Evolutionary conservation across 2,888 invertebrate species (phyloP).

Genomic region (Protula sp.): DNA sequence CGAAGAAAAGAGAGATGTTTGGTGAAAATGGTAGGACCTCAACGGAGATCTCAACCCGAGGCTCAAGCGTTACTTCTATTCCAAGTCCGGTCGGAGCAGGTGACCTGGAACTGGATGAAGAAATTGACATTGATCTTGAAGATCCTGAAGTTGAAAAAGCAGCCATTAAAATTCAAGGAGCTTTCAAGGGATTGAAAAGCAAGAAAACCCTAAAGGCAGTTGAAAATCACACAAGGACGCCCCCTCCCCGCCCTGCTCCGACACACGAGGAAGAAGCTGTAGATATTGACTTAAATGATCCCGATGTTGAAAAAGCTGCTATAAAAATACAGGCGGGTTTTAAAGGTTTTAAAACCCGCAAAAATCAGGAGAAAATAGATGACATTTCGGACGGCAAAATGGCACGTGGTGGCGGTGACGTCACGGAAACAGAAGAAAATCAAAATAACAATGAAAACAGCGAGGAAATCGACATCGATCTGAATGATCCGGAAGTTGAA

Average conservation of each 20-base stretch:
- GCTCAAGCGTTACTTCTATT: too few species aligned
- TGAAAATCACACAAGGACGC: neutral
- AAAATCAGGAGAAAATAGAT: too few species aligned
- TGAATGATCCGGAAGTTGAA: too few species aligned
- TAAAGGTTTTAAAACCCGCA: neutral
- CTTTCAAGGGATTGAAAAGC: conserved; percentile 12
- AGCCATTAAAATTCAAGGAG: conserved; percentile 42
- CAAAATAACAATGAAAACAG: too few species aligned
- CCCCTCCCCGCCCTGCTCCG: too few species aligned
- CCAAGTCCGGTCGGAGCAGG: neutral
- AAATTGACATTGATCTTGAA: conserved; percentile 43
- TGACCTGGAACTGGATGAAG: conserved; percentile 21
- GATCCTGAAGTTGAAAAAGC: conserved; percentile 46
- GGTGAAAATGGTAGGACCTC: neutral
- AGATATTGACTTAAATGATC: too few species aligned
- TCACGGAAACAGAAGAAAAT: too few species aligned
- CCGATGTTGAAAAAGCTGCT: too few species aligned
- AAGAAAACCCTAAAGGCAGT: conserved; percentile 2
- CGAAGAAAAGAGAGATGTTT: neutral
- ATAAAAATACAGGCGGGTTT: neutral
- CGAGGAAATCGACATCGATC: too few species aligned
- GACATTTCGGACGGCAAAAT: too few species aligned
- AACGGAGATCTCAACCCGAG: too few species aligned
- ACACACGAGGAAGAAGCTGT: neutral
- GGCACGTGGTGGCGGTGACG: too few species aligned